Conservation (phyloP, 1,140 invertebrate species). For the Drosophila tani region DNA sequence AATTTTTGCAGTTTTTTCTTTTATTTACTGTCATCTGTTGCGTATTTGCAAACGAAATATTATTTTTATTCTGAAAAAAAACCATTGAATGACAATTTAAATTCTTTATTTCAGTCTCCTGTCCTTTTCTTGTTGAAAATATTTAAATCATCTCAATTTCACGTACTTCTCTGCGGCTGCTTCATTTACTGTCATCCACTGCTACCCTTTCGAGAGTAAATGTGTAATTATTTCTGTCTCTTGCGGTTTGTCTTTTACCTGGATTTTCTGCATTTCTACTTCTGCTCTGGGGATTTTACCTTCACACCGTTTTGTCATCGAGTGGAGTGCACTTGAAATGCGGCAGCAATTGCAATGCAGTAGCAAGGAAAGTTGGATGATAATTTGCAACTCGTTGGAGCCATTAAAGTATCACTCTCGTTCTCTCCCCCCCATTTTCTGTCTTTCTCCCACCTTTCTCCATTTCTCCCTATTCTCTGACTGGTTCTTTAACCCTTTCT, state of each 20-base stretch:
- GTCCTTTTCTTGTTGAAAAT: background rate
- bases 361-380: constrained; percentile 47
- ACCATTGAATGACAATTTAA: background rate
- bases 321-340: constrained; percentile 70
- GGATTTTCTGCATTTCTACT: constrained; percentile 18
- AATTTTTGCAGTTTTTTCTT: no score
- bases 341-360: constrained; percentile 39
- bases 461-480: background rate
- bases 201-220: constrained; percentile 30
- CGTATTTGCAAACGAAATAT: background rate
- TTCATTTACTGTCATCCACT: constrained; percentile 27
- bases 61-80: background rate
- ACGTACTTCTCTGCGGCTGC: constrained; percentile 9
- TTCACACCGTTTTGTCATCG: constrained; percentile 61
- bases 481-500: constrained; percentile 5
- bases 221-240: constrained; percentile 67
- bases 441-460: background rate
- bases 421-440: background rate
- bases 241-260: constrained; percentile 59
- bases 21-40: background rate
- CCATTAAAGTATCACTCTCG: constrained; percentile 39
- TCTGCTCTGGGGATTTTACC: constrained; percentile 36
- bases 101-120: background rate
- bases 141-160: constrained; percentile 15
- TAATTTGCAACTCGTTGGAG: constrained; percentile 63